Percentiles rank a stretch among this genome's conserved stretches.
These are phyloP conservation scores for Gonioctena quinquepunctata DNA, from an alignment of 1,140 invertebrate species.

Conservation along the genomic window DNA sequence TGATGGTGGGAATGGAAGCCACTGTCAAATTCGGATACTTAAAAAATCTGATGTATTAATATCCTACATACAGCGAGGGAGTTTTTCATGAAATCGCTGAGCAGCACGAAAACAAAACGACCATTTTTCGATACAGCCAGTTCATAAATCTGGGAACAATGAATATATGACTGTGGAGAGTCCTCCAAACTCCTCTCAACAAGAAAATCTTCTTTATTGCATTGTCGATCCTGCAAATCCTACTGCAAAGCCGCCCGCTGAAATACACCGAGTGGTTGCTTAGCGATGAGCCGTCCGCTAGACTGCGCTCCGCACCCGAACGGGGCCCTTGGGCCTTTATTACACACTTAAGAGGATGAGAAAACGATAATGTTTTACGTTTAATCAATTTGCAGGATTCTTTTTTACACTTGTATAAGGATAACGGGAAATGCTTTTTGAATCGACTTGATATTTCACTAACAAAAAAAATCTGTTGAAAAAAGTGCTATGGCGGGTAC, in stretches of 20 bases:
- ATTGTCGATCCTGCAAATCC: slow-evolving; percentile 53
- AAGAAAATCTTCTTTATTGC: slow-evolving; percentile 57
- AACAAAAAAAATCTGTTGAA: too few relatives aligned
- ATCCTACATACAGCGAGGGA: too few relatives aligned
- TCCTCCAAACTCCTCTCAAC: slow-evolving; percentile 50
- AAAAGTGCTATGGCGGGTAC: too few relatives aligned
- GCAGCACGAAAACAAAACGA: background rate
- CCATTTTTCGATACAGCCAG: slow-evolving; percentile 11
- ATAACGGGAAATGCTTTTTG: too few relatives aligned
- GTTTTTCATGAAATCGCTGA: background rate
- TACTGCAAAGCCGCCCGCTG: slow-evolving; percentile 38
- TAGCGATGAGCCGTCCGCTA: slow-evolving; percentile 40
- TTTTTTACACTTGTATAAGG: slow-evolving; percentile 2
- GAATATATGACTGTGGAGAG: slow-evolving; percentile 47
- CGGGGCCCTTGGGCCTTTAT: slow-evolving; percentile 36
- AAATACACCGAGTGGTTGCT: slow-evolving; percentile 43
- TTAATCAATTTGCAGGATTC: slow-evolving; percentile 27
- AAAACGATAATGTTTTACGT: slow-evolving; percentile 19
- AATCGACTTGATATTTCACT: too few relatives aligned
- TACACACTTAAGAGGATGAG: slow-evolving; percentile 47
- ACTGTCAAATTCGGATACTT: too few relatives aligned
- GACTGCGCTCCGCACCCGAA: slow-evolving; percentile 26
- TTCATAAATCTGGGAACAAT: slow-evolving; percentile 50
- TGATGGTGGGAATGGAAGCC: too few relatives aligned
- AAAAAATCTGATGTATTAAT: too few relatives aligned